These are phyloP conservation scores for Harpegnathos saltator DNA, from an alignment of 1,140 invertebrate species.

Conservation along the genomic window DNA sequence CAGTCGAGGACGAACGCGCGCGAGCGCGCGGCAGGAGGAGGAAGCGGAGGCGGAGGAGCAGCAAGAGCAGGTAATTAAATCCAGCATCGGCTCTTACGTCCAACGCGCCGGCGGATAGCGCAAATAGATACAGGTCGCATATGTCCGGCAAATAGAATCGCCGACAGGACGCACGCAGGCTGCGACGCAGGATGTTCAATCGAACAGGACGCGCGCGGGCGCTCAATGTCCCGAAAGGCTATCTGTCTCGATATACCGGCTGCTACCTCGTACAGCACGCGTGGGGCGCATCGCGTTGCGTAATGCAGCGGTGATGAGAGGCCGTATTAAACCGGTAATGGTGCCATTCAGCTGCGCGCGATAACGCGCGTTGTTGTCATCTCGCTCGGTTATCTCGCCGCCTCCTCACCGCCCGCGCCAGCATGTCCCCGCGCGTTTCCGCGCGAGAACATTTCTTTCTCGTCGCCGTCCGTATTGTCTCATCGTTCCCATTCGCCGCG, in stretches of 20 bases:
- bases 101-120: constrained; percentile 44
- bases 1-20: not conserved
- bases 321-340: constrained; percentile 75
- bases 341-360: constrained; percentile 69
- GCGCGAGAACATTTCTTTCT: constrained; percentile 37
- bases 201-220: constrained; percentile 81
- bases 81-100: constrained; percentile 60
- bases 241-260: constrained; percentile 80
- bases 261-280: constrained; percentile 33
- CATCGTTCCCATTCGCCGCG: not conserved
- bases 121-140: constrained; percentile 74
- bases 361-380: constrained; percentile 52
- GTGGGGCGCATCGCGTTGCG: constrained; percentile 55
- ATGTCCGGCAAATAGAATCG: constrained; percentile 80
- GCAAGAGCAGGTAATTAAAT: constrained; percentile 66
- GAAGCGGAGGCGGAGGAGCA: not conserved
- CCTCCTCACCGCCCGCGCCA: not conserved
- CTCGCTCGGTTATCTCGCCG: constrained; percentile 40
- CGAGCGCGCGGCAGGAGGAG: not conserved
- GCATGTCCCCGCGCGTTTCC: not conserved
- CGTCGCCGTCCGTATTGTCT: constrained; percentile 17
- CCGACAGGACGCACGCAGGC: constrained; percentile 59
- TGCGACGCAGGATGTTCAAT: constrained; percentile 78
- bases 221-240: constrained; percentile 83
- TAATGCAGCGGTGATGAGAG: constrained; percentile 70